Evolutionary conservation across 2,113 vertebrate species (phyloP).

Genomic region (Rhea americana): DNA sequence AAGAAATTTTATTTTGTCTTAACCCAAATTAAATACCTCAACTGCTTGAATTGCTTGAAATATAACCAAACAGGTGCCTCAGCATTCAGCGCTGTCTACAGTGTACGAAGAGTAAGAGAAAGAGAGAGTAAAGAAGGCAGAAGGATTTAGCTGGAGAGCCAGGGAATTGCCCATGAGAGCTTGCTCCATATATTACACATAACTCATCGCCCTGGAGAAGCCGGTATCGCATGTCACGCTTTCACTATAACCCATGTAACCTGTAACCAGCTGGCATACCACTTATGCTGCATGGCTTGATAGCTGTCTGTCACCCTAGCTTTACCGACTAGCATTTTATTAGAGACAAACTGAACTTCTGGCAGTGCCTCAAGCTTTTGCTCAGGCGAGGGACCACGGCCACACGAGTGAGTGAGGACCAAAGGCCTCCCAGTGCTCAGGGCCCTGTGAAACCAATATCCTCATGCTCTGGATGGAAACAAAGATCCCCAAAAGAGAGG

Average conservation of each 20-base stretch:
- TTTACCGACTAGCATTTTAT: background rate
- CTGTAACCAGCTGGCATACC: background rate
- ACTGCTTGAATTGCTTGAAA: background rate
- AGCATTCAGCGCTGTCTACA: background rate
- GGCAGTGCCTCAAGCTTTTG: background rate
- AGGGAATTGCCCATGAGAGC: background rate
- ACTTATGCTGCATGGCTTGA: background rate
- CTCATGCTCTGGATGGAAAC: background rate
- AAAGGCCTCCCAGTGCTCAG: background rate
- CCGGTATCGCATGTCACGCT: background rate
- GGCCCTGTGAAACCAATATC: background rate
- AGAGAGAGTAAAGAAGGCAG: background rate
- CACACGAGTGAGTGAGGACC: background rate
- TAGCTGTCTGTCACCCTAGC: background rate
- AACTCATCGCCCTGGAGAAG: background rate
- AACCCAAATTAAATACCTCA: background rate
- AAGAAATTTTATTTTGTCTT: background rate
- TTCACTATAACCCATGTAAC: background rate
- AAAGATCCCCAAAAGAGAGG: background rate
- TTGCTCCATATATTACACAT: background rate
- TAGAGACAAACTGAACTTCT: background rate
- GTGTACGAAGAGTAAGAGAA: background rate
- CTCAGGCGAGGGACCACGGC: background rate
- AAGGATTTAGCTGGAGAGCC: background rate
- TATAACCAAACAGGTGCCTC: background rate